Base-by-base conservation (phyloP, 2,113 vertebrate species). In the Cricetomys ansorgei region DNA sequence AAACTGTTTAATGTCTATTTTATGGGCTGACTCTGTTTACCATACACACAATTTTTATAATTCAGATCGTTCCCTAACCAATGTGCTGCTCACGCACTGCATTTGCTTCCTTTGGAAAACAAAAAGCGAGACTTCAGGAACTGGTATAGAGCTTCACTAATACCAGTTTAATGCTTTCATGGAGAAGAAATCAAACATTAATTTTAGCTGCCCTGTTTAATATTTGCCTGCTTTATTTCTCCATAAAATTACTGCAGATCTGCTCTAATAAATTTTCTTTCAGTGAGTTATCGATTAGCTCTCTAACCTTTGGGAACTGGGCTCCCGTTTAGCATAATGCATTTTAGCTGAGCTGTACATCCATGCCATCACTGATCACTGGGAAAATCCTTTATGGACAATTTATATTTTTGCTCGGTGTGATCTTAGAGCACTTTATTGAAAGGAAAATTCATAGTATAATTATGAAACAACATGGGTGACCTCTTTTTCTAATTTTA, bases 181-280 rank as follows among this genome's bases (percentile, higher is more conserved):
- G 94, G 50, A 95, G 15, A 11, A 96, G 50, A 97, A 92, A 94
- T 91, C 25, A 97, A 95, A 85, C 62, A 96, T 93, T 92, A 88
- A 96, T 95, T 97, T 93, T 89, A 96, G 9, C 53, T 96, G 84
- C 29, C 76, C 89, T 62, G 19, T 80, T 97, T 93, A 96, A 92
- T 97, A 96, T 93, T 89, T 91, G 27, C 90, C 72, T 94, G 29
- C 17, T 89, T 95, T 93, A 96, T 96, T 84, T 91, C 77, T 75
- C 34, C 77, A 88, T 94, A 69, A 97, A 95, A 95, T 94, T 57
- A 94, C 21, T 57, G 19, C 2, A 89, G 37, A 88, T 81, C 4
- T 37, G 88, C n/a, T 87, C 57, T 92, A 96, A 96, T 95, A 96
- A 95, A 87, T 96, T 97, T 89, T 95, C 57, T 92, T 96, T 93